Percentiles rank a stretch among this genome's conserved stretches.
Evolutionary conservation across 1,140 invertebrate genomes (phyloP).

Genomic region (Drosophila arawakana): DNA sequence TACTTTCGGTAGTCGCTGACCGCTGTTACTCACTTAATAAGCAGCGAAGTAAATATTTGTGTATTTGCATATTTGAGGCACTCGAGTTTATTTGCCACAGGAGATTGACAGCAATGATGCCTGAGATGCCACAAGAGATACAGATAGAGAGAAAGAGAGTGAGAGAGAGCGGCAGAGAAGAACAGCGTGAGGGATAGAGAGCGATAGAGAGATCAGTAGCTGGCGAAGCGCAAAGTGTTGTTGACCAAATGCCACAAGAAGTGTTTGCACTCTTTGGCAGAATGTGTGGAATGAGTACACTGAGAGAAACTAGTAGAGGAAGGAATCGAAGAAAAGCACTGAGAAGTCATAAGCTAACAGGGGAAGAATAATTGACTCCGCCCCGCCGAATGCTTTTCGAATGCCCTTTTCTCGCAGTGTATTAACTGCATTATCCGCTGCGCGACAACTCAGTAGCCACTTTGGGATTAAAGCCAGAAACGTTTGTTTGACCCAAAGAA

Average conservation of each 20-base stretch:
- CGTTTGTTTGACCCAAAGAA: conserved; percentile 77
- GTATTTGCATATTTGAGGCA: conserved; percentile 71
- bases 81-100: conserved; percentile 81
- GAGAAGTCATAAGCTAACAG: no score
- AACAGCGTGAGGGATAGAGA: conserved; percentile 4
- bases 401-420: no score
- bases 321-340: no score
- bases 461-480: conserved; percentile 72
- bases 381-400: no score
- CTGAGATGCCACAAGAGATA: conserved; percentile 34
- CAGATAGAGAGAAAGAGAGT: conserved; percentile 10
- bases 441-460: conserved; percentile 74
- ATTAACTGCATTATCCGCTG: conserved; percentile 1
- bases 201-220: conserved; percentile 61
- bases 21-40: conserved; percentile 78
- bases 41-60: conserved; percentile 75
- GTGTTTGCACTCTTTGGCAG: conserved; percentile 50
- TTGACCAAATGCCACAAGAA: conserved; percentile 64
- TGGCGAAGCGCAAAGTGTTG: conserved; percentile 43
- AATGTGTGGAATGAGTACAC: conserved; percentile 36
- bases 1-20: conserved; percentile 49
- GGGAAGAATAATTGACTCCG: no score
- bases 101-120: conserved; percentile 78
- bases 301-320: no score
- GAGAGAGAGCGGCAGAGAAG: conserved; percentile 12